These are phyloP conservation scores for Petrocephalus schoutedeni DNA, from an alignment of 2,797 vertebrate species.

Conservation along the genomic window DNA sequence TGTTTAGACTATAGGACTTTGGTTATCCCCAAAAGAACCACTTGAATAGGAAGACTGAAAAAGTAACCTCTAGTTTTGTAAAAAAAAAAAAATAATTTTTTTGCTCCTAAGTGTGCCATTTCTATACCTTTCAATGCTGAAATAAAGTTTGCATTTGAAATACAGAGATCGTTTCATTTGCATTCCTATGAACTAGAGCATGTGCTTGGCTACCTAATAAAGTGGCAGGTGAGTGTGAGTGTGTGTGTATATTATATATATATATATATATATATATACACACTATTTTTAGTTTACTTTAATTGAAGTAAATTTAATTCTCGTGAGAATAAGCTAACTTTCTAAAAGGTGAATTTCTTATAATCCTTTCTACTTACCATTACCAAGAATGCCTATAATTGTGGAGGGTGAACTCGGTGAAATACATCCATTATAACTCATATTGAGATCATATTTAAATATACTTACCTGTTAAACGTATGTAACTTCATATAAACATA, in stretches of 20 bases:
- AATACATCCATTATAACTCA: background rate
- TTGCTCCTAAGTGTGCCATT: slow-evolving; percentile 62
- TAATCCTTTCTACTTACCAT: background rate
- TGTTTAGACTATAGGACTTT: background rate
- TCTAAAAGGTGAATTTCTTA: too few species aligned
- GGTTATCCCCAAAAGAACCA: background rate
- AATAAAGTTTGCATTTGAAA: slow-evolving; percentile 32
- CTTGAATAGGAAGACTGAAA: background rate
- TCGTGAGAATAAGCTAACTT: too few species aligned
- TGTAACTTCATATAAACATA: background rate
- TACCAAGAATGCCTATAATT: background rate
- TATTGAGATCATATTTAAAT: background rate
- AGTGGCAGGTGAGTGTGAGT: too few species aligned
- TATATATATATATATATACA: too few species aligned
- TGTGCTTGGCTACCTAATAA: background rate
- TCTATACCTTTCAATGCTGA: slow-evolving; percentile 60
- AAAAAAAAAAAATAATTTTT: slow-evolving; percentile 10
- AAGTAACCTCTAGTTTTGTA: slow-evolving; percentile 31
- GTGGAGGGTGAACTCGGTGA: background rate
- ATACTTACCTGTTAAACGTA: background rate
- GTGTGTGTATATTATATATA: too few species aligned
- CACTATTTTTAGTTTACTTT: too few species aligned
- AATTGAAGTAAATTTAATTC: too few species aligned
- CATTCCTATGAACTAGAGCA: background rate
- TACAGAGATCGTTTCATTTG: background rate